Evolutionary conservation across 2,113 vertebrate species (phyloP).

Genomic region (Artemisiospiza belli): DNA sequence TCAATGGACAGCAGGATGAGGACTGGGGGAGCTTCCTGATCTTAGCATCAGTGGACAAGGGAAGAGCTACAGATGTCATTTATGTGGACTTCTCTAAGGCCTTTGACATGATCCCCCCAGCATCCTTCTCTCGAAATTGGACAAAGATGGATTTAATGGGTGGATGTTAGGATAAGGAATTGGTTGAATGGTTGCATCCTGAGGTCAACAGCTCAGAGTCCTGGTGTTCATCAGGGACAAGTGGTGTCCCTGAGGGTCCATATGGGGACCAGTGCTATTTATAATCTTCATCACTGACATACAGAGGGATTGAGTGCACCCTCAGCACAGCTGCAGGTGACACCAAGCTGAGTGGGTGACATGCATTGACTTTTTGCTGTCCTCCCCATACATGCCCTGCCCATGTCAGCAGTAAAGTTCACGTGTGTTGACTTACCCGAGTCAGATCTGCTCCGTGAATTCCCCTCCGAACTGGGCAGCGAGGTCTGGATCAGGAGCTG

Average conservation of each 20-base stretch:
- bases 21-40: background rate
- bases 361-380: background rate
- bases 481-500: slow-evolving; percentile 87
- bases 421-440: slow-evolving; percentile 74
- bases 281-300: background rate
- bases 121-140: background rate
- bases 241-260: background rate
- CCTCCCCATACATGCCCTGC: background rate
- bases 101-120: background rate
- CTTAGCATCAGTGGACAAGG: background rate
- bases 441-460: slow-evolving; percentile 76
- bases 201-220: background rate
- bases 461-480: slow-evolving; percentile 70
- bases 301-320: background rate
- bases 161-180: background rate
- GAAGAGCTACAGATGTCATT: background rate
- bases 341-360: background rate
- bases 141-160: background rate
- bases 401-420: background rate
- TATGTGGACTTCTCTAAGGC: background rate
- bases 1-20: background rate
- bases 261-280: background rate
- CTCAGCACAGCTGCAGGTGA: background rate
- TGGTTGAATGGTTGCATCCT: background rate
- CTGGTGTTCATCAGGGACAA: background rate